These are phyloP conservation scores for Chironomus riparius DNA, from an alignment of 2,888 invertebrate genomes.

Conservation along the genomic window DNA sequence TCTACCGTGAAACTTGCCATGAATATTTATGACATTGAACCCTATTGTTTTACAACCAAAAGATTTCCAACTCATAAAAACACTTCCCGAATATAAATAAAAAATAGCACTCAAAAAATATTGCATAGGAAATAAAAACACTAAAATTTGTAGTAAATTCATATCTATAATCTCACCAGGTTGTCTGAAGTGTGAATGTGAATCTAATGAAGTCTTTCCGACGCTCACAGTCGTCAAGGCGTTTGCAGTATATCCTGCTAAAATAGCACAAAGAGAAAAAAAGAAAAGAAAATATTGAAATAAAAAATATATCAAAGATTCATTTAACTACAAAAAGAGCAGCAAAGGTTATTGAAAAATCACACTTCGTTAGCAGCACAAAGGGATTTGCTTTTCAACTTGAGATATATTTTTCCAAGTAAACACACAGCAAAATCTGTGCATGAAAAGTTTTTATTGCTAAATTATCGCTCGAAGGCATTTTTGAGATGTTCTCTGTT, in stretches of 20 bases:
- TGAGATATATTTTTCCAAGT: background rate
- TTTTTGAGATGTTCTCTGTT: background rate
- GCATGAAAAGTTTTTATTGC: slow-evolving; percentile 11
- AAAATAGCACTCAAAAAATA: slow-evolving; percentile 37
- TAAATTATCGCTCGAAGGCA: slow-evolving; percentile 22
- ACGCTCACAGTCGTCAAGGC: slow-evolving; percentile 60
- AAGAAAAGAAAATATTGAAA: background rate
- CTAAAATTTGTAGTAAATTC: background rate
- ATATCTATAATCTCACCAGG: slow-evolving; percentile 55
- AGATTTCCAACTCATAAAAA: background rate
- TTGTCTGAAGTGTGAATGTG: slow-evolving; percentile 81
- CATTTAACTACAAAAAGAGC: background rate
- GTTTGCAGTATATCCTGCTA: slow-evolving; percentile 80
- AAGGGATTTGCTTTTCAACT: background rate
- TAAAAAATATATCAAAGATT: no score
- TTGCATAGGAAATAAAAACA: background rate
- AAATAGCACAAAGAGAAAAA: background rate
- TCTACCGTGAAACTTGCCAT: no score
- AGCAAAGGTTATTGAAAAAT: slow-evolving; percentile 16
- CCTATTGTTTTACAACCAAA: background rate
- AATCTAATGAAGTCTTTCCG: slow-evolving; percentile 69
- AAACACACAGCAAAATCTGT: background rate
- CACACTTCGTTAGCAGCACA: slow-evolving; percentile 25
- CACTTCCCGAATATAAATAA: slow-evolving; percentile 29
- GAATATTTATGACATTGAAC: slow-evolving; percentile 23